Evolutionary conservation across 2,888 invertebrate genomes (phyloP).

Genomic region (Gandaritis pyraliata): DNA sequence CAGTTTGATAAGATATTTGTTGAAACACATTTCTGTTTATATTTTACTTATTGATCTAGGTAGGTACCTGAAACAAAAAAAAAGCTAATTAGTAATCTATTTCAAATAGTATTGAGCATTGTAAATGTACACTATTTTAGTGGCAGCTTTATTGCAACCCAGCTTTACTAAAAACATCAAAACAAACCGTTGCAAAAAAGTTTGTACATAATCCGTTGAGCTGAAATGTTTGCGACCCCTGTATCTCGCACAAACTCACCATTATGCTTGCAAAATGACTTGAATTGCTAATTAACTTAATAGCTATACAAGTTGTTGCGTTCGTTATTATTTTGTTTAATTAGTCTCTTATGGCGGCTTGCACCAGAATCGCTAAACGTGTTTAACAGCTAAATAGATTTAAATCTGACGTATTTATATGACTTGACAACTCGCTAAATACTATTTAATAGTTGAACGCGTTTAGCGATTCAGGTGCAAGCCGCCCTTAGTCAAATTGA

Average conservation of each 20-base stretch:
- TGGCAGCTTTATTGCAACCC: too few relatives aligned
- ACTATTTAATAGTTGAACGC: too few relatives aligned
- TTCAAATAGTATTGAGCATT: not conserved
- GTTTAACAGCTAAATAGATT: too few relatives aligned
- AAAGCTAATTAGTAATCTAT: conserved; percentile 1
- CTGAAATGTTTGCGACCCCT: conserved; percentile 13
- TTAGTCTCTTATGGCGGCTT: too few relatives aligned
- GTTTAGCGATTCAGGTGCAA: too few relatives aligned
- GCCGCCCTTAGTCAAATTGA: too few relatives aligned
- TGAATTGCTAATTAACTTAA: conserved; percentile 27
- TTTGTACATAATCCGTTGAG: conserved; percentile 7
- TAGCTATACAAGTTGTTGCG: conserved; percentile 1
- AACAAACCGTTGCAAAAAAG: conserved; percentile 36
- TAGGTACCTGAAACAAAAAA: conserved; percentile 65
- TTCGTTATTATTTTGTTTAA: conserved; percentile 10
- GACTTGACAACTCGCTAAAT: too few relatives aligned
- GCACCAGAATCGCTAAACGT: too few relatives aligned
- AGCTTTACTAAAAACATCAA: not conserved
- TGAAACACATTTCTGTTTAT: conserved; percentile 75
- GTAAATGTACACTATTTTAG: too few relatives aligned
- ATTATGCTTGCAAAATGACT: conserved; percentile 23
- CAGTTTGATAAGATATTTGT: conserved; percentile 72
- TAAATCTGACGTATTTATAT: too few relatives aligned
- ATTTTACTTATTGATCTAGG: conserved; percentile 40
- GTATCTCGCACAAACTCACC: conserved; percentile 17